Percentiles rank a stretch among this genome's conserved stretches.
Evolutionary conservation across 2,113 vertebrate genomes (phyloP).

Genomic region (Heterotilapia buettikoferi): DNA sequence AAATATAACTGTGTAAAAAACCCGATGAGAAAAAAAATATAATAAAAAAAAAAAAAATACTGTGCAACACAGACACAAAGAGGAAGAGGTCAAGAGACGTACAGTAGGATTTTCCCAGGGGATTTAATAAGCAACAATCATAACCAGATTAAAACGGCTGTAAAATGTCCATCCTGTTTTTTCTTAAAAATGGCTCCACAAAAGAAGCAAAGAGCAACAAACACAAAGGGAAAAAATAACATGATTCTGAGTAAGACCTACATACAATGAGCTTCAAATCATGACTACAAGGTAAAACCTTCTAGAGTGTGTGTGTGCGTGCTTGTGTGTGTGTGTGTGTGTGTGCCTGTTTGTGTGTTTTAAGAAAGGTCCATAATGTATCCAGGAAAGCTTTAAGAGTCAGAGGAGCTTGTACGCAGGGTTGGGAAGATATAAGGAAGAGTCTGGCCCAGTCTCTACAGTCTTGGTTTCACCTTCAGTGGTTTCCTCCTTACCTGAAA

Average conservation of each 20-base stretch:
- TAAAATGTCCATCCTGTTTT: conserved; percentile 68
- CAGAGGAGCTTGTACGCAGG: conserved; percentile 74
- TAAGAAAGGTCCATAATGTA: conserved; percentile 66
- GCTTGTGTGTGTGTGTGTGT: background rate
- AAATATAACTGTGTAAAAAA: conserved; percentile 5
- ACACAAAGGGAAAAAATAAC: conserved; percentile 59
- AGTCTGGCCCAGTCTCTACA: conserved; percentile 46
- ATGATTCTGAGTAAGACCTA: conserved; percentile 62
- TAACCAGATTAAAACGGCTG: conserved; percentile 72
- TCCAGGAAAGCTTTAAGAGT: conserved; percentile 81
- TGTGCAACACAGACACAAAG: background rate
- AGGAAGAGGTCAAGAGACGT: conserved; percentile 57
- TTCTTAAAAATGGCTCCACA: conserved; percentile 74
- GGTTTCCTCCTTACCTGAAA: conserved; percentile 87
- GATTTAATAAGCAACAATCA: conserved; percentile 76
- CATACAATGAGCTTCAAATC: conserved; percentile 65
- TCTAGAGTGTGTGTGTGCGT: conserved; percentile 48
- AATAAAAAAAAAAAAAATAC: background rate
- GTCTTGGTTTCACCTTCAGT: conserved; percentile 29
- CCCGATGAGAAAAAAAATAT: background rate
- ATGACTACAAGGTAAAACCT: conserved; percentile 61
- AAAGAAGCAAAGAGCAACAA: conserved; percentile 84
- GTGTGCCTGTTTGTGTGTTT: conserved; percentile 16
- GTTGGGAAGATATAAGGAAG: conserved; percentile 5
- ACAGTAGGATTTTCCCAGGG: conserved; percentile 57